These are phyloP conservation scores for Chrysogorgia sp. DNA, from an alignment of 92 coral and sea anemone genomes.

Conservation along the genomic window DNA sequence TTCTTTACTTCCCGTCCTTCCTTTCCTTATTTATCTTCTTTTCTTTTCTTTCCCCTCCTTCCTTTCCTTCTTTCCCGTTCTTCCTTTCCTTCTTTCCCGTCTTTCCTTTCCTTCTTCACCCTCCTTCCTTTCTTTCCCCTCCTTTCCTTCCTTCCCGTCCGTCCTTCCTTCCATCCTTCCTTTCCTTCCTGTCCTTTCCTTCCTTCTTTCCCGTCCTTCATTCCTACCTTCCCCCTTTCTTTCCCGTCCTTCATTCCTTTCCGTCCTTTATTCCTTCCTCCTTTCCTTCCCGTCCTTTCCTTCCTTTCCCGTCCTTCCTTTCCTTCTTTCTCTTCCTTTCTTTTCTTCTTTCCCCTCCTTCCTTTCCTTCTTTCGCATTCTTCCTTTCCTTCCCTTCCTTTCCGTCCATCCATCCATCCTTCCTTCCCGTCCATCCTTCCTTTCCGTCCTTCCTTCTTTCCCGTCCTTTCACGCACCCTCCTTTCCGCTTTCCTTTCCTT, in stretches of 20 bases:
- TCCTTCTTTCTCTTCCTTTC: neutral
- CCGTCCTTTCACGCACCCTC: neutral
- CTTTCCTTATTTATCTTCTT: neutral
- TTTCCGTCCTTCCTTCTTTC: neutral
- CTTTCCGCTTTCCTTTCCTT: too few species aligned
- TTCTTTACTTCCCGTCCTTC: neutral
- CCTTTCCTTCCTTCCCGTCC: neutral
- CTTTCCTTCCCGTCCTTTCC: too few species aligned
- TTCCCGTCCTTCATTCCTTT: neutral
- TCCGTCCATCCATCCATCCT: neutral
- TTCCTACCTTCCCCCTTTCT: neutral
- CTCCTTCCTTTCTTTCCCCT: neutral
- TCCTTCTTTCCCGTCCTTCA: too few species aligned
- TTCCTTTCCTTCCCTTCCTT: neutral
- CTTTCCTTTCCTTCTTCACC: neutral
- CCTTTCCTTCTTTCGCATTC: neutral
- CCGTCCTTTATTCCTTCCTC: neutral
- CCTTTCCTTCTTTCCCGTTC: neutral
- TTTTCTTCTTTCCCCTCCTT: neutral
- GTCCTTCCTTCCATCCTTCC: neutral
- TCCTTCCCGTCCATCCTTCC: conserved; percentile 1
- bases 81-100: neutral
- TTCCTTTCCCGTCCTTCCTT: neutral
- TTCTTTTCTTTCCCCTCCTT: neutral
- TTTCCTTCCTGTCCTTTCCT: neutral